Percentiles rank a stretch among this genome's conserved stretches.
Conservation (phyloP, 2,797 vertebrate species). For the Tokudaia tokunoshimensis region DNA sequence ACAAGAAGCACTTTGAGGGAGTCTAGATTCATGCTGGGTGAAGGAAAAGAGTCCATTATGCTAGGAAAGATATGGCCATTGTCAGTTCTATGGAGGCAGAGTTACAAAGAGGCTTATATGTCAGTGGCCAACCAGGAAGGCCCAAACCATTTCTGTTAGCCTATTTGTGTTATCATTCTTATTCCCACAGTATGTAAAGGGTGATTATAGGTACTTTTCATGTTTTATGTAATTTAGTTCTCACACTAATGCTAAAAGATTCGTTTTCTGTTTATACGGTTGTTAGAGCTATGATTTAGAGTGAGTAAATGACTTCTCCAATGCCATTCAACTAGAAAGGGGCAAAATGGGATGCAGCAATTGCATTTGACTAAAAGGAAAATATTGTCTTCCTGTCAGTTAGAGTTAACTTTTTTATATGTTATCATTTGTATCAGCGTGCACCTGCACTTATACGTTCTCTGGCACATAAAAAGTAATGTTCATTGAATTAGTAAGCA, state of each 20-base stretch:
- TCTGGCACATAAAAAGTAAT: not conserved
- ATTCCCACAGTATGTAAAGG: not conserved
- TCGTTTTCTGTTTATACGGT: not conserved
- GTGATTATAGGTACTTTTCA: not conserved
- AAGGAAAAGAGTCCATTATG: too few relatives aligned
- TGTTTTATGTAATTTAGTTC: constrained; percentile 5
- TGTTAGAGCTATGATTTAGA: not conserved
- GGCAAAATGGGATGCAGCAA: not conserved
- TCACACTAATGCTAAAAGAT: not conserved
- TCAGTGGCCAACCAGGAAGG: not conserved
- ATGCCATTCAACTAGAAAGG: not conserved
- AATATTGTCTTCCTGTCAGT: not conserved
- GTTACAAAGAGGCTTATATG: not conserved
- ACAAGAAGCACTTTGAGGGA: not conserved
- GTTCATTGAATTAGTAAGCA: not conserved
- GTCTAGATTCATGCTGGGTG: not conserved
- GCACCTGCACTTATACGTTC: not conserved
- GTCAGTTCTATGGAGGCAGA: not conserved
- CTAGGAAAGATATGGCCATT: not conserved
- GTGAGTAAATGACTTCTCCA: not conserved
- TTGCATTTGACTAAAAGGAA: not conserved
- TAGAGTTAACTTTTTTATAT: constrained; percentile 27
- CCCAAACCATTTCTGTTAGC: not conserved
- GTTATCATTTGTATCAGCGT: not conserved
- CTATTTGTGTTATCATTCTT: not conserved